These are phyloP conservation scores for Penaeus chinensis DNA, from an alignment of 1,140 invertebrate species.

Conservation along the genomic window DNA sequence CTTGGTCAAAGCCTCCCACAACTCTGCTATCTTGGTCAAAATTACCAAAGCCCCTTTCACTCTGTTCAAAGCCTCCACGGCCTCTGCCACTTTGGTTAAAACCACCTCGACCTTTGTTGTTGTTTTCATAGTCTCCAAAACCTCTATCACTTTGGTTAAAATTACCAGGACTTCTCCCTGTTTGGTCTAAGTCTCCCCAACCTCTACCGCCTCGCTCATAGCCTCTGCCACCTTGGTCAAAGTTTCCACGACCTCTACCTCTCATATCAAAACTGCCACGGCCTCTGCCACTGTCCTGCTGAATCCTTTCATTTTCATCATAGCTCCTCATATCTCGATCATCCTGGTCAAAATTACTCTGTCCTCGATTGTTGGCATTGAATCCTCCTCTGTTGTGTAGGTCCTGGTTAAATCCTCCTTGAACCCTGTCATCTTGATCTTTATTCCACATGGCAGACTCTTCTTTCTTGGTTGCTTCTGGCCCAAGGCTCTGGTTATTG, in stretches of 20 bases:
- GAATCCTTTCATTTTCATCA: too few relatives aligned
- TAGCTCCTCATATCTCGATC: too few relatives aligned
- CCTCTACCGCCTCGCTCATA: neutral
- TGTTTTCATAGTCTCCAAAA: neutral
- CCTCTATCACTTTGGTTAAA: too few relatives aligned
- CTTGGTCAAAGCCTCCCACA: neutral
- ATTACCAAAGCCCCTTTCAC: neutral
- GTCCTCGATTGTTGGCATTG: too few relatives aligned
- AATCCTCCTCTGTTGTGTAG: neutral
- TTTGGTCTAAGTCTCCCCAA: neutral
- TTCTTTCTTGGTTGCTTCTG: neutral
- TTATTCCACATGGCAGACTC: neutral
- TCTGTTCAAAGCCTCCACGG: neutral
- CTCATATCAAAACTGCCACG: too few relatives aligned
- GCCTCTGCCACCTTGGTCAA: constrained; percentile 1
- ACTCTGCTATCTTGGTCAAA: neutral
- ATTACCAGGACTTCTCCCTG: neutral
- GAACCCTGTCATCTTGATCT: constrained; percentile 25
- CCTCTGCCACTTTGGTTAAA: neutral
- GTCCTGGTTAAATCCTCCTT: neutral
- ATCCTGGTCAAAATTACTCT: too few relatives aligned
- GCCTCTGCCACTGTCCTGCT: too few relatives aligned
- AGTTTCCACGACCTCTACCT: neutral
- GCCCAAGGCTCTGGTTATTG: neutral
- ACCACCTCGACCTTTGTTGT: neutral